Percentiles rank a stretch among this genome's conserved stretches.
Evolutionary conservation across 2,888 invertebrate genomes (phyloP).

Genomic region (Spialia ferax): DNA sequence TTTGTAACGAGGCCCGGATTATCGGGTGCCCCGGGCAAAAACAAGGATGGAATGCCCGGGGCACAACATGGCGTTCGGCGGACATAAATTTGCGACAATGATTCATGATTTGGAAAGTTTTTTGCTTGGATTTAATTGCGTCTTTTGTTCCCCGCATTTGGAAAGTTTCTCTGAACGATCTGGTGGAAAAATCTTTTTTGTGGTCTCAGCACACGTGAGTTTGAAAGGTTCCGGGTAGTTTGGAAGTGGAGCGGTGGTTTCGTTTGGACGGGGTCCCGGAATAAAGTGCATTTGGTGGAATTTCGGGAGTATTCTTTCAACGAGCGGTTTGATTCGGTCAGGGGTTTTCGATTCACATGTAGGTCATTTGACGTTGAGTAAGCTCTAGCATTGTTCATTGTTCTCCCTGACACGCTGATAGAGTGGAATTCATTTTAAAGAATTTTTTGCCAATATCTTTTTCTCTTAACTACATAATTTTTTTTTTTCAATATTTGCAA

Average conservation of each 20-base stretch:
- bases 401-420: not conserved
- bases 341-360: not conserved
- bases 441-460: no score
- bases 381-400: not conserved
- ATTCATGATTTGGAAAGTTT: constrained; percentile 83
- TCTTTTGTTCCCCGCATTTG: constrained; percentile 19
- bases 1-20: constrained; percentile 71
- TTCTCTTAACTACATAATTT: no score
- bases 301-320: constrained; percentile 3
- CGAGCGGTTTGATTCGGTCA: not conserved
- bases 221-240: constrained; percentile 13
- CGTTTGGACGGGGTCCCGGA: not conserved
- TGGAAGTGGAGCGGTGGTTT: constrained; percentile 9
- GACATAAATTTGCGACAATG: constrained; percentile 82
- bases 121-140: constrained; percentile 48
- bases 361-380: constrained; percentile 1
- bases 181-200: constrained; percentile 8
- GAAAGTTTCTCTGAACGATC: constrained; percentile 14
- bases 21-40: constrained; percentile 74
- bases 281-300: constrained; percentile 7
- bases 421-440: no score
- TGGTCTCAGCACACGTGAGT: constrained; percentile 4
- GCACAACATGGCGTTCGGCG: constrained; percentile 62
- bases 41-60: constrained; percentile 55
- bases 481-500: no score